A percentile compares a stretch with the other conserved stretches of the same genome.
Evolutionary conservation across 2,888 invertebrate genomes (phyloP).

Genomic region (Selenia dentaria): DNA sequence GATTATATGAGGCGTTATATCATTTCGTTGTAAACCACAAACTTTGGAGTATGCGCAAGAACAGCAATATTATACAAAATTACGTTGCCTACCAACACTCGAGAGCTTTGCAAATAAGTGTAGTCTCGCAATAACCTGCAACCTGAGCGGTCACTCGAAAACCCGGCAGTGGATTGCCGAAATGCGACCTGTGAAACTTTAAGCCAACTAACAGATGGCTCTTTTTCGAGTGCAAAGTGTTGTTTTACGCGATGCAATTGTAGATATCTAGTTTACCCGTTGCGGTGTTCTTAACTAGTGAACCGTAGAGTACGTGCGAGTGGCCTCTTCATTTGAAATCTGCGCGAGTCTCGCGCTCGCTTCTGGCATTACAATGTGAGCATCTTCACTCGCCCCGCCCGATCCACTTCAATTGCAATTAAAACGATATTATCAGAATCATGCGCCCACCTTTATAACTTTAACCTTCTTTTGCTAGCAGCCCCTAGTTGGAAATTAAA

Average conservation of each 20-base stretch:
- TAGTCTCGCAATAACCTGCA: slow-evolving; percentile 60
- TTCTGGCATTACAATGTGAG: slow-evolving; percentile 61
- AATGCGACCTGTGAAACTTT: slow-evolving; percentile 41
- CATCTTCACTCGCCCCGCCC: slow-evolving; percentile 32
- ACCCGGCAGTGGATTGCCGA: slow-evolving; percentile 59
- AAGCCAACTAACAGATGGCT: slow-evolving; percentile 61
- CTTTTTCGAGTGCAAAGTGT: slow-evolving; percentile 69
- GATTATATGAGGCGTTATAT: too few relatives aligned
- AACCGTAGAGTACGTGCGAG: slow-evolving; percentile 65
- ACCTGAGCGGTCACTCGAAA: slow-evolving; percentile 66
- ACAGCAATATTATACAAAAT: slow-evolving; percentile 68
- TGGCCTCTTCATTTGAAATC: slow-evolving; percentile 59
- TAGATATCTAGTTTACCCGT: slow-evolving; percentile 71
- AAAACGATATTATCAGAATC: slow-evolving; percentile 72
- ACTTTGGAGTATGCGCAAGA: slow-evolving; percentile 32
- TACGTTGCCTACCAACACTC: slow-evolving; percentile 60
- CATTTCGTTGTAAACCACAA: too few relatives aligned
- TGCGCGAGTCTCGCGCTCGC: slow-evolving; percentile 49
- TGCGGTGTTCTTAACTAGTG: slow-evolving; percentile 70
- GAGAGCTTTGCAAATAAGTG: slow-evolving; percentile 73
- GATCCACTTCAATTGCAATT: slow-evolving; percentile 64
- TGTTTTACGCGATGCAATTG: slow-evolving; percentile 68
- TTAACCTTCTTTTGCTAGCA: slow-evolving; percentile 45
- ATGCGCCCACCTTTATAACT: slow-evolving; percentile 56
- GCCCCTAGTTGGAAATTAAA: slow-evolving; percentile 17